These are phyloP conservation scores for Tragopan temminckii DNA, from an alignment of 2,797 vertebrate species.

Conservation along the genomic window DNA sequence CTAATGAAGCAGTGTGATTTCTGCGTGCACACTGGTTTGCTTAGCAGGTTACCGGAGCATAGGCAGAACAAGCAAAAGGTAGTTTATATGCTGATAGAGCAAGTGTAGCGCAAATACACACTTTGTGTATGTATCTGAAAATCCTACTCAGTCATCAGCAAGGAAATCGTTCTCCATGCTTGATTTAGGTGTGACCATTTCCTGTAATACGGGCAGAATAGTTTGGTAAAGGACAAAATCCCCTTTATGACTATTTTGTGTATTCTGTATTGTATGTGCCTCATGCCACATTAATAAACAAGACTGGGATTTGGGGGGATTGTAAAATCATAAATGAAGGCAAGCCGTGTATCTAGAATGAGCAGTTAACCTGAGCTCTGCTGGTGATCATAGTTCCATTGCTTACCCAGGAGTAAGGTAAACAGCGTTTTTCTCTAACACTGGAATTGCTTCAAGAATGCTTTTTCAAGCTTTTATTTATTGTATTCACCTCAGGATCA, in stretches of 20 bases:
- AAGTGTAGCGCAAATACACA: neutral
- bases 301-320: neutral
- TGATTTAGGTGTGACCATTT: neutral
- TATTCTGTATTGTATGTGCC: neutral
- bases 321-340: neutral
- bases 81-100: neutral
- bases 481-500: constrained; percentile 60
- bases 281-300: accelerated
- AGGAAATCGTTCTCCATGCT: accelerated
- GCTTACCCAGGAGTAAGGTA: neutral
- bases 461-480: constrained; percentile 53
- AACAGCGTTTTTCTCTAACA: neutral
- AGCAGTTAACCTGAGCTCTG: neutral
- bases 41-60: neutral
- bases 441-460: constrained; percentile 8
- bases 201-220: neutral
- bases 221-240: neutral
- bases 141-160: neutral
- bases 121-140: neutral
- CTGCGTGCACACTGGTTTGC: accelerated
- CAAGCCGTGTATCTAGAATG: neutral
- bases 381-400: neutral
- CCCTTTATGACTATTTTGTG: neutral
- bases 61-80: neutral
- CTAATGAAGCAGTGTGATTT: neutral